Evolutionary conservation across 1,140 invertebrate species (phyloP), one percentile per base, ranked within the genome.

Genomic region (Cardiocondyla obscurior): DNA sequence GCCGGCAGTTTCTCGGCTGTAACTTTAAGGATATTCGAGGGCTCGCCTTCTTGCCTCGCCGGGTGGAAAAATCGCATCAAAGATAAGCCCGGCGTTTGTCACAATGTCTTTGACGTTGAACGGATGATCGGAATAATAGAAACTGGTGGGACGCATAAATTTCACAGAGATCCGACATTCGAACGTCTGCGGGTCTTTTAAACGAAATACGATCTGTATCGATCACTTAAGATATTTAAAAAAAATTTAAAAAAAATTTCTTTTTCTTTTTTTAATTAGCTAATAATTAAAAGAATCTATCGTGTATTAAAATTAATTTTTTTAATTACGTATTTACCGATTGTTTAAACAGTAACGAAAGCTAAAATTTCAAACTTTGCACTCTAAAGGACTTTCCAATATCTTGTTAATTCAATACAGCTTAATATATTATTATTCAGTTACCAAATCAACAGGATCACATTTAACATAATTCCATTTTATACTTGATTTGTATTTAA

Each of bases 41-140:
- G 33, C 46, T 16, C 16, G 12, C 42, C n/a, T 39, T 12, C 77
- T 82, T 64, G 62, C 69, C 33, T 85, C 69, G 28, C 2, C 33
- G 22, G 6, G 16, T 51, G 49, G 67, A 85, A 82, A 74, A 85
- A 85, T 86, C 14, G 62, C 16, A 46, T 86, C 83, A 73, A 82
- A 85, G 44, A 25, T 19, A 46, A 22, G 19, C 33, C n/a, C 30
- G 70, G 2, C 6, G 25, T 51, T 28, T 5, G 7, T 53, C 28
- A 22, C 12, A 16, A n/a, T 3, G 46, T 3, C 12, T 42, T 30
- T 3, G n/a, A 1, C 33, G 44, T 42, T 12, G 33, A 39, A 33
- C 30, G 22, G 12, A 19, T 42, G 25, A 65, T 69, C 46, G 30
- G 36, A 8, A 2, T 67, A 79, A 79, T 36, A 12, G 69, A n/a